phyloP scores from a whole-genome alignment of 2,113 vertebrate species.

The Ariopsis seemanni region DNA sequence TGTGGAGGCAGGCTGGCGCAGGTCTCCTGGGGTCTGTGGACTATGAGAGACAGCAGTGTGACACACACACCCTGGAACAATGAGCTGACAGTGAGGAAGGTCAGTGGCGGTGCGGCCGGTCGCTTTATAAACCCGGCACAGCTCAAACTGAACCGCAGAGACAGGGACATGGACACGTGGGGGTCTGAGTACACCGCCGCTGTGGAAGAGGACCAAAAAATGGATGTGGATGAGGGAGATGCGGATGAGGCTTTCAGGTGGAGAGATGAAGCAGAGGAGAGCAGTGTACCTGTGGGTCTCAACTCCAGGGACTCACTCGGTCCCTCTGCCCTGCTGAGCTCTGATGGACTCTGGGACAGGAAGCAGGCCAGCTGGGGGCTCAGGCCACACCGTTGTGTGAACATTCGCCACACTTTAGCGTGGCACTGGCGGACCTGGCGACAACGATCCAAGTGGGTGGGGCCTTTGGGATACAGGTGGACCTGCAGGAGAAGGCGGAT shows the following conservation, averaged over 20 bases:
- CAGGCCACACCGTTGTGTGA: background rate
- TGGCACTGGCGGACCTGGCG: constrained; percentile 74
- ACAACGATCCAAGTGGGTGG: constrained; percentile 62
- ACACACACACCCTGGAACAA: constrained; percentile 43
- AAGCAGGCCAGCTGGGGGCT: background rate
- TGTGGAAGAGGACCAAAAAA: constrained; percentile 19
- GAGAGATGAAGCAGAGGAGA: constrained; percentile 7
- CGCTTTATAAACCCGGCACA: constrained; percentile 20
- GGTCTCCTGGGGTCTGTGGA: constrained; percentile 36
- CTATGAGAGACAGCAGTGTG: constrained; percentile 50
- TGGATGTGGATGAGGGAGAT: constrained; percentile 4
- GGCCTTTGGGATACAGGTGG: constrained; percentile 52
- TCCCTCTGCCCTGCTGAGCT: background rate
- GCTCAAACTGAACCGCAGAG: constrained; percentile 19
- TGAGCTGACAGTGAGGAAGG: constrained; percentile 44
- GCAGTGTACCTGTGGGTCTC: constrained; percentile 2
- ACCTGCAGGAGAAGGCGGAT: constrained; percentile 46
- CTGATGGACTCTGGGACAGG: background rate
- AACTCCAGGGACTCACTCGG: background rate
- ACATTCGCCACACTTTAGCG: constrained; percentile 51
- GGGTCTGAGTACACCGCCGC: constrained; percentile 11
- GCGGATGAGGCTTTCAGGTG: constrained; percentile 6
- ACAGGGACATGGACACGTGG: constrained; percentile 13
- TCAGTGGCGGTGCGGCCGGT: background rate
- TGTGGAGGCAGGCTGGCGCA: constrained; percentile 38